These are phyloP conservation scores for Prochilodus magdalenae DNA, from an alignment of 2,113 vertebrate genomes.

Conservation along the genomic window DNA sequence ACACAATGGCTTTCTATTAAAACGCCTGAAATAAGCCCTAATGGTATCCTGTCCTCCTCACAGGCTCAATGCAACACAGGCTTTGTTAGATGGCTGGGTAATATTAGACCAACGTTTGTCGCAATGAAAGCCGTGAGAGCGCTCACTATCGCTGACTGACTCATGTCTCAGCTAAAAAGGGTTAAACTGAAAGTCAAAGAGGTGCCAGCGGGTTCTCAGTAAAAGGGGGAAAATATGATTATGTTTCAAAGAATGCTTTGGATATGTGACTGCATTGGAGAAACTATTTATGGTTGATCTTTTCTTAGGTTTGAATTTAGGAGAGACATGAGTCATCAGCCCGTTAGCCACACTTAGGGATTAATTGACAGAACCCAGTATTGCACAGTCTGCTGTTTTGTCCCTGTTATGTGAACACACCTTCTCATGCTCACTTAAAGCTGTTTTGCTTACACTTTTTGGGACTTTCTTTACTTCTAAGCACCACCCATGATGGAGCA, in stretches of 20 bases:
- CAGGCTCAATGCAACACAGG: neutral
- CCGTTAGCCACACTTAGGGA: conserved; percentile 30
- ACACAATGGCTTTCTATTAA: neutral
- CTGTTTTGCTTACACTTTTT: neutral
- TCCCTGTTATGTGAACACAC: neutral
- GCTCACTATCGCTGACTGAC: neutral
- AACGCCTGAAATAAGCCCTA: neutral
- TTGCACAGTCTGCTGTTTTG: neutral
- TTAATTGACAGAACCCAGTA: conserved; percentile 19
- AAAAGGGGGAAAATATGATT: conserved; percentile 8
- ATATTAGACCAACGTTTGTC: neutral
- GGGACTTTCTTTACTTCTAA: neutral
- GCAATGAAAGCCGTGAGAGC: neutral
- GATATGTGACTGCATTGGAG: neutral
- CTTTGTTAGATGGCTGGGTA: neutral
- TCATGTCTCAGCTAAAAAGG: conserved; percentile 2
- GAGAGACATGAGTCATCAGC: conserved; percentile 11
- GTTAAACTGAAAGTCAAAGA: neutral
- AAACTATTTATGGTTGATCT: conserved; percentile 10
- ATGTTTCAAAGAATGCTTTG: neutral
- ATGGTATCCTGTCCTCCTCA: neutral
- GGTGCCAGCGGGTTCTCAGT: neutral
- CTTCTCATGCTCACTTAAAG: neutral
- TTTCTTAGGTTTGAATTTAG: conserved; percentile 1
- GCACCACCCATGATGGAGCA: neutral